Evolutionary conservation across 2,113 vertebrate genomes (phyloP).

Genomic region (Fulica atra): DNA sequence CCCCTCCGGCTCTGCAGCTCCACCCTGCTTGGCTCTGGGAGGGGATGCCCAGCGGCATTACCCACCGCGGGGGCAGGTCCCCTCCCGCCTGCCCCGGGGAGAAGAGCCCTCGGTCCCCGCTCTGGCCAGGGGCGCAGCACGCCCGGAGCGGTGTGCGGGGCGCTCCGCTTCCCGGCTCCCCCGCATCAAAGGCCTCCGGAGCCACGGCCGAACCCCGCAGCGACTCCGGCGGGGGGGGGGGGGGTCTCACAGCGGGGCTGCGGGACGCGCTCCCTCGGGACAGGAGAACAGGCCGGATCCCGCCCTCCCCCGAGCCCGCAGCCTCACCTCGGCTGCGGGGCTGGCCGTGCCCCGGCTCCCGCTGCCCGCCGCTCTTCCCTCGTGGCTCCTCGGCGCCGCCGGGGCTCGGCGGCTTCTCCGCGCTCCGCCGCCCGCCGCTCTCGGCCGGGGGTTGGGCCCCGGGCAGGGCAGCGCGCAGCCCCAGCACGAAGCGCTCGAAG

Average conservation of each 20-base stretch:
- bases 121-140: no score
- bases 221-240: no score
- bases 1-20: accelerated
- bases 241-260: no score
- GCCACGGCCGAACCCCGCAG: no score
- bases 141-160: no score
- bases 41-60: neutral
- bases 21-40: accelerated
- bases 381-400: slow-evolving; percentile 29
- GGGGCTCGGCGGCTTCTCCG: slow-evolving; percentile 4
- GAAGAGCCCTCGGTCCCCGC: no score
- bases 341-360: neutral
- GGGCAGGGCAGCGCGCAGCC: slow-evolving; percentile 86
- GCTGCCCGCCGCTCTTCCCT: neutral
- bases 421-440: neutral
- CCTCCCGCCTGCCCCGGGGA: neutral
- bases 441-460: slow-evolving; percentile 20
- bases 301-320: neutral
- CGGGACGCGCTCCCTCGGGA: no score
- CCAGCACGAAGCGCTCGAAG: slow-evolving; percentile 91
- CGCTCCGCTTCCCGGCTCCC: no score
- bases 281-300: no score
- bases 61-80: neutral
- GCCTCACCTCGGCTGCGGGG: neutral
- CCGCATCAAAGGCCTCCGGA: no score